Conservation (phyloP, 2,888 invertebrate species). For the Drosophila melanosoma region DNA sequence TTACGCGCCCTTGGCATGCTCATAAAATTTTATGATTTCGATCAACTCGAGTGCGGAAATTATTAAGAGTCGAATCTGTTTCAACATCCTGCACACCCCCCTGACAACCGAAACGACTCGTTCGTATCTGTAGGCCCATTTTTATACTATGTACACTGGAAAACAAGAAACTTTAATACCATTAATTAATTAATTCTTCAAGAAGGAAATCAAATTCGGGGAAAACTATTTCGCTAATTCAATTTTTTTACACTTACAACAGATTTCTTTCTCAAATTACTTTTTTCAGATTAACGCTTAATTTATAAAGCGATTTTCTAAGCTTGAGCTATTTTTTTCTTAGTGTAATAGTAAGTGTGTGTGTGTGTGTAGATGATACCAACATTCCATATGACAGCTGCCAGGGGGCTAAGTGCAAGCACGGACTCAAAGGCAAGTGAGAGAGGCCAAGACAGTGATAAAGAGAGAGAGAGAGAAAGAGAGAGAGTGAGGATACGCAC, state of each 20-base stretch:
- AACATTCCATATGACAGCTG: constrained; percentile 66
- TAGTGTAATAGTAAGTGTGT: constrained; percentile 1
- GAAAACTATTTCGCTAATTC: neutral
- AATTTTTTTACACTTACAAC: neutral
- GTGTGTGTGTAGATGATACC: constrained; percentile 29
- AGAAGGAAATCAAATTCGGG: neutral
- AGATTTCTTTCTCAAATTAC: neutral
- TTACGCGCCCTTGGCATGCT: constrained; percentile 72
- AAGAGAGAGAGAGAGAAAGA: neutral
- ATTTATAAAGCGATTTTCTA: neutral
- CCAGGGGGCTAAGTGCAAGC: constrained; percentile 56
- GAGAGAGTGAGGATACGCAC: constrained; percentile 24
- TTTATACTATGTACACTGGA: constrained; percentile 10
- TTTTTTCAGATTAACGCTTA: neutral
- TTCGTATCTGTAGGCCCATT: constrained; percentile 37
- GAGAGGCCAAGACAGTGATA: neutral
- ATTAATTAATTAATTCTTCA: no score
- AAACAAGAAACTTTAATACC: neutral
- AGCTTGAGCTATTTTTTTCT: neutral
- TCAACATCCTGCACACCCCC: constrained; percentile 62
- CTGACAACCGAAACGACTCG: constrained; percentile 6
- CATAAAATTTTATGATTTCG: constrained; percentile 83
- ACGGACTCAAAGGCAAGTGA: constrained; percentile 15
- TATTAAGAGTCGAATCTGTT: constrained; percentile 81
- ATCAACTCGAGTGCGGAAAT: constrained; percentile 83